Evolutionary conservation across 2,888 invertebrate species (phyloP), one percentile per base, ranked within the genome.

Genomic region (Scotopteryx bipunctaria): DNA sequence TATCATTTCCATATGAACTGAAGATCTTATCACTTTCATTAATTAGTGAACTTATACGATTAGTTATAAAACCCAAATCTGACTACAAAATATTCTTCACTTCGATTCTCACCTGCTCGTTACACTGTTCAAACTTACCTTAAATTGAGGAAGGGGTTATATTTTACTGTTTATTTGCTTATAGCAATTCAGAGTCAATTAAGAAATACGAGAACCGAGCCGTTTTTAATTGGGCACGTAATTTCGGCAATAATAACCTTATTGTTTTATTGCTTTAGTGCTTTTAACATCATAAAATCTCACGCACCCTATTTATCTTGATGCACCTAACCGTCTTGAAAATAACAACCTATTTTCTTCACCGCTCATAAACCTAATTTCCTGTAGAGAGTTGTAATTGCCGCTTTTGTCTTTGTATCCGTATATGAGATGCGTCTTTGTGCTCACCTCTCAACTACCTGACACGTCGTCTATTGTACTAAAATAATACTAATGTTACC

Each of bases 321-420:
- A 49, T n/a, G 29, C 46, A 32, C 27, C 59, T 58, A 63, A 40
- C 27, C 33, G 51, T 45, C 38, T 21, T 29, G 5, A 16, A 9
- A 32, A 32, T 56, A 61, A 21, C 42, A 16, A 21, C 25, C 42
- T 53, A 32, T 58, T 55, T 63, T 53, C 57, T 43, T 57, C 57
- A 57, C 55, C 58, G 40, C 43, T 63, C 47, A 58, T 55, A 52
- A 5, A 35, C n/a, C 2, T 40, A 16, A 48, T 38, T 48, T 25
- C 19, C 14, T 31, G 36, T 47, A 9, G 44, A 44, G 29, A 51
- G 13, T 72, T 71, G 72, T 86, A 84, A 84, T 86, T 83, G 73
- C 75, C 59, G 79, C 83, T 82, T 83, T 86, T 86, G 86, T 86
- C 83, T 86, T 83, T 83, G 78, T 71, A 73, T 75, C 74, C 79